phyloP scores from a whole-genome alignment of 2,888 invertebrate species.

The Spialia ferax region DNA sequence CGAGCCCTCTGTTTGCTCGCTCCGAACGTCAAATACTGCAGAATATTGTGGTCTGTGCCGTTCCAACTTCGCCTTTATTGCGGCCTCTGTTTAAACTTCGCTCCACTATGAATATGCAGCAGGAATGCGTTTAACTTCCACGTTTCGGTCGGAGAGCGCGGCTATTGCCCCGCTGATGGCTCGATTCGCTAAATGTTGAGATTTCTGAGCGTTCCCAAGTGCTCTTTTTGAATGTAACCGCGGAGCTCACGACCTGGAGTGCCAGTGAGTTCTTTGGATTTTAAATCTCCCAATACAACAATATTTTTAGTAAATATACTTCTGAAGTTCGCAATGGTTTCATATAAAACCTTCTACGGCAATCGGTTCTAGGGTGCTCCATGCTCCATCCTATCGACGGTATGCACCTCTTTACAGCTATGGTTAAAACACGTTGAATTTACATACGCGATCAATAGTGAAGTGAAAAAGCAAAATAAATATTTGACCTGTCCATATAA shows the following conservation, averaged over 20 bases:
- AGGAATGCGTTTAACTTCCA: slow-evolving; percentile 58
- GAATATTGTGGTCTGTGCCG: slow-evolving; percentile 58
- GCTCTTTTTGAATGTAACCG: slow-evolving; percentile 39
- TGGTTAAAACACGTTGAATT: background rate
- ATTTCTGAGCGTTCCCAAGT: slow-evolving; percentile 42
- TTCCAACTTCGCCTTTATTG: slow-evolving; percentile 64
- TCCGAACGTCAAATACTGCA: slow-evolving; percentile 72
- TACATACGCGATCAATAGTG: background rate
- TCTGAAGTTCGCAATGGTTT: slow-evolving; percentile 22
- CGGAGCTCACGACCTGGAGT: slow-evolving; percentile 25
- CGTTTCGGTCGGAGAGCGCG: slow-evolving; percentile 57
- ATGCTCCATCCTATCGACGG: slow-evolving; percentile 16
- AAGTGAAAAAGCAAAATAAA: background rate
- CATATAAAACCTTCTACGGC: slow-evolving; percentile 33
- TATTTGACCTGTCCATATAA: background rate
- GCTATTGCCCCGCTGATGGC: slow-evolving; percentile 45
- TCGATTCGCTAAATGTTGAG: slow-evolving; percentile 39
- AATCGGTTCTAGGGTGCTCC: slow-evolving; percentile 28
- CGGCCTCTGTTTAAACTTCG: slow-evolving; percentile 64
- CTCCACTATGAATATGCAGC: slow-evolving; percentile 75
- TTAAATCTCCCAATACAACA: slow-evolving; percentile 36
- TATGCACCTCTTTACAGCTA: background rate
- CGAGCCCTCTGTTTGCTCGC: slow-evolving; percentile 80
- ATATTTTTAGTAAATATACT: slow-evolving; percentile 18
- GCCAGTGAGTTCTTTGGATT: slow-evolving; percentile 30